Percentiles rank a stretch among this genome's conserved stretches.
Conservation (phyloP, 2,113 vertebrate species). For the Pachycephala philippinensis region DNA sequence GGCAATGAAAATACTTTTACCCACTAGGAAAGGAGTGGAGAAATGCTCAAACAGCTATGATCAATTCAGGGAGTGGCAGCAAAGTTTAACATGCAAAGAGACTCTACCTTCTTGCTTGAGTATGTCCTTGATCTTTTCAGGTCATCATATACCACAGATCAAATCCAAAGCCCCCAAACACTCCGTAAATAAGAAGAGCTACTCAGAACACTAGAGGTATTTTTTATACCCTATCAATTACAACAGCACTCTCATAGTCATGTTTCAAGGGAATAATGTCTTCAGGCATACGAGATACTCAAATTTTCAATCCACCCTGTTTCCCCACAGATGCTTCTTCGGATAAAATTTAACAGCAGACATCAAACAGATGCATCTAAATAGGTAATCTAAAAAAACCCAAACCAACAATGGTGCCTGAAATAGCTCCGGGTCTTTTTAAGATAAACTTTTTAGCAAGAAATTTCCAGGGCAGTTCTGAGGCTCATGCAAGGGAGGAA, state of each 20-base stretch:
- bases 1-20: background rate
- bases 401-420: background rate
- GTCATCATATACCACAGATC: background rate
- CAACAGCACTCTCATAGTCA: background rate
- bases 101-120: background rate
- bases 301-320: background rate
- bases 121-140: background rate
- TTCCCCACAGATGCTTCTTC: background rate
- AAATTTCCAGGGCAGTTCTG: slow-evolving; percentile 34
- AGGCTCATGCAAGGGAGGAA: slow-evolving; percentile 28
- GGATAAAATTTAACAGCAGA: slow-evolving; percentile 14
- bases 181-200: background rate
- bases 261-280: background rate
- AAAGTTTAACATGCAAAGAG: background rate
- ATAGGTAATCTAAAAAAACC: background rate
- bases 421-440: slow-evolving; percentile 28
- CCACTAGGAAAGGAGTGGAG: background rate
- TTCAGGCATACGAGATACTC: background rate
- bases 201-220: background rate
- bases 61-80: background rate
- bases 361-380: slow-evolving; percentile 50
- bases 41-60: background rate
- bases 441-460: slow-evolving; percentile 20
- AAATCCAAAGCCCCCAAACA: background rate
- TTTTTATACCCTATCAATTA: background rate